Percentiles rank a stretch among this genome's conserved stretches.
phyloP scores from a whole-genome alignment of 1,140 invertebrate genomes.

The Ctenoplectra terminalis region DNA sequence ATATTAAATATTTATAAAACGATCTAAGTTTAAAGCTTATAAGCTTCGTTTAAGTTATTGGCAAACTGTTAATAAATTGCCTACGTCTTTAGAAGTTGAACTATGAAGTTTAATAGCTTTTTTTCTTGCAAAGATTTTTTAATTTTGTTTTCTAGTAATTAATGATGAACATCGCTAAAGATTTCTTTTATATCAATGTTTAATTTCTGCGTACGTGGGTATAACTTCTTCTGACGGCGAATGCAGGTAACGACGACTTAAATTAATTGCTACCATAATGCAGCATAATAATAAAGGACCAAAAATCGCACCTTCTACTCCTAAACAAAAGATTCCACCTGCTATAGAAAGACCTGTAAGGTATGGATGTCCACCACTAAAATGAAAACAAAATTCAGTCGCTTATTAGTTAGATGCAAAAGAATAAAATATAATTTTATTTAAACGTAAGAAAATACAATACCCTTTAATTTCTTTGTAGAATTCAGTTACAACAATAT shows the following conservation, averaged over 20 bases:
- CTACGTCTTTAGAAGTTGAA: neutral
- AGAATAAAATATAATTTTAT: neutral
- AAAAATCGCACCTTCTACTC: slow-evolving; percentile 97
- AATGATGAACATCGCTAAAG: neutral
- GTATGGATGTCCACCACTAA: slow-evolving; percentile 97
- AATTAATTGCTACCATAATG: slow-evolving; percentile 91
- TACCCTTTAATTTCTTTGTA: slow-evolving; percentile 99
- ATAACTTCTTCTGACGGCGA: slow-evolving; percentile 82
- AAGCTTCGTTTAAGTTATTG: neutral
- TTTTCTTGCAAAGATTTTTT: neutral
- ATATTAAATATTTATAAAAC: neutral
- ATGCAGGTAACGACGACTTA: slow-evolving; percentile 85
- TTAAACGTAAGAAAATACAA: slow-evolving; percentile 31
- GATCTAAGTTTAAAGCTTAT: neutral
- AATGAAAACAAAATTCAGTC: slow-evolving; percentile 31
- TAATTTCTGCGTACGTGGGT: slow-evolving; percentile 72
- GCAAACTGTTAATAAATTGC: neutral
- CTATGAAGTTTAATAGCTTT: neutral
- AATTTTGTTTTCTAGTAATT: neutral
- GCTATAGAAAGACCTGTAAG: slow-evolving; percentile 98
- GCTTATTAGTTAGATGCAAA: neutral
- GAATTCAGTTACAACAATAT: slow-evolving; percentile 95
- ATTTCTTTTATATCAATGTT: slow-evolving; percentile 3
- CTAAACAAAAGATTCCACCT: slow-evolving; percentile 98
- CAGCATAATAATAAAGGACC: slow-evolving; percentile 96